phyloP scores from a whole-genome alignment of 2,888 invertebrate genomes.

The Parnassius orleans region DNA sequence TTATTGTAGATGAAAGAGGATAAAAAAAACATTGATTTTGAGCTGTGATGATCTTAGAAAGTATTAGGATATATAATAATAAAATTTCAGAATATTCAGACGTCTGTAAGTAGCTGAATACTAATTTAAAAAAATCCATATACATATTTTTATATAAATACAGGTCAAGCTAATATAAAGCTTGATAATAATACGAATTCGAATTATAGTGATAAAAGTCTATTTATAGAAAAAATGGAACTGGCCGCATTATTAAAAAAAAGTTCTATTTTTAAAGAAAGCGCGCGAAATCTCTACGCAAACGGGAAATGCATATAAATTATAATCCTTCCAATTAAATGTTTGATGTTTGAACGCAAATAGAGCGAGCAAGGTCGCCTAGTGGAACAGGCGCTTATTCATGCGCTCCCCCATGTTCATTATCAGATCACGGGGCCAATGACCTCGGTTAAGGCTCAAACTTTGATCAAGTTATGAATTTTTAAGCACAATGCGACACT shows the following conservation, averaged over 20 bases:
- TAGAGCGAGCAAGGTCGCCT: conserved; percentile 6
- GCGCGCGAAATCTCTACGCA: background rate
- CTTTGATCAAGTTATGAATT: conserved; percentile 13
- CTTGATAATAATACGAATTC: no score
- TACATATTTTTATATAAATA: no score
- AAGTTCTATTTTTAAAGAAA: background rate
- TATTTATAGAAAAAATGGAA: background rate
- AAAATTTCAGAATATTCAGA: no score
- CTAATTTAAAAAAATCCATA: no score
- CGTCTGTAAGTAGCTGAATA: no score
- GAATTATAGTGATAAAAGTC: no score
- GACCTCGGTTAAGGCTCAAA: conserved; percentile 15
- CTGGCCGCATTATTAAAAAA: background rate
- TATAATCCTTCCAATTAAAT: background rate
- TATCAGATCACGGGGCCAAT: conserved; percentile 11
- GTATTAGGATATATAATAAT: no score
- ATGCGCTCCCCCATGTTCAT: conserved; percentile 3
- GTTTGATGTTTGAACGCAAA: conserved; percentile 1
- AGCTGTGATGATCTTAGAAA: no score
- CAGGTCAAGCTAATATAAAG: no score
- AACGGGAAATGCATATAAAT: background rate
- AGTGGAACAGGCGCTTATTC: conserved; percentile 5
- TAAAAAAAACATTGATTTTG: no score
- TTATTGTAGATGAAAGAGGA: no score
- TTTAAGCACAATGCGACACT: conserved; percentile 5